Evolutionary conservation across 2,888 invertebrate genomes (phyloP).

Genomic region (Ceriagrion tenellum): DNA sequence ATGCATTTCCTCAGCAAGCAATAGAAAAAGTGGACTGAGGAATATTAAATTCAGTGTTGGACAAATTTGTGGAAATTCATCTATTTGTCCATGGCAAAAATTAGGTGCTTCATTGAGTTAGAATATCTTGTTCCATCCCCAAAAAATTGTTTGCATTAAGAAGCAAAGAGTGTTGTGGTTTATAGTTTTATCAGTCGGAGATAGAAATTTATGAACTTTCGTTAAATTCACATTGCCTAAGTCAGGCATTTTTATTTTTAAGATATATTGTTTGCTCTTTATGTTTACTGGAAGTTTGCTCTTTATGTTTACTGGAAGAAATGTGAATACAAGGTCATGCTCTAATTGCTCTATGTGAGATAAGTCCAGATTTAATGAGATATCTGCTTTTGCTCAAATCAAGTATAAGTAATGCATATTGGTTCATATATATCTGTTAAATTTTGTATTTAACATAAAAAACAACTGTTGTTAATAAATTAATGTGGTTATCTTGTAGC

Average conservation of each 20-base stretch:
- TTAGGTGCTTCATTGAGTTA: neutral
- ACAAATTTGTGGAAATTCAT: neutral
- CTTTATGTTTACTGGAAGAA: neutral
- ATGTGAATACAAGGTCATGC: neutral
- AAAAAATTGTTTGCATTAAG: neutral
- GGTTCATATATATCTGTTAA: conserved; percentile 35
- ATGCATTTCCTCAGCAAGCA: neutral
- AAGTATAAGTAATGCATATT: conserved; percentile 29
- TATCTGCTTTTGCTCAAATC: conserved; percentile 16
- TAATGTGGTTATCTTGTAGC: conserved; percentile 60
- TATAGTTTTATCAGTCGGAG: neutral
- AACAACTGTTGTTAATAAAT: conserved; percentile 49
- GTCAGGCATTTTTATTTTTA: neutral
- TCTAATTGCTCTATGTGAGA: neutral
- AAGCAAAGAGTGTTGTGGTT: neutral
- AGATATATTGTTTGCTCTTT: neutral
- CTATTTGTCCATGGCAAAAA: neutral
- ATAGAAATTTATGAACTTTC: neutral
- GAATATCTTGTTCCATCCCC: neutral
- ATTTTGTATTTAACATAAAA: conserved; percentile 57
- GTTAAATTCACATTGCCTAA: neutral
- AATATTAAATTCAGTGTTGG: neutral
- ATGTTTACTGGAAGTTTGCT: neutral
- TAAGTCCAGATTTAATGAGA: neutral
- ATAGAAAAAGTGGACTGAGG: neutral